Evolutionary conservation across 2,113 vertebrate genomes (phyloP).

Genomic region (Phainopepla nitens): DNA sequence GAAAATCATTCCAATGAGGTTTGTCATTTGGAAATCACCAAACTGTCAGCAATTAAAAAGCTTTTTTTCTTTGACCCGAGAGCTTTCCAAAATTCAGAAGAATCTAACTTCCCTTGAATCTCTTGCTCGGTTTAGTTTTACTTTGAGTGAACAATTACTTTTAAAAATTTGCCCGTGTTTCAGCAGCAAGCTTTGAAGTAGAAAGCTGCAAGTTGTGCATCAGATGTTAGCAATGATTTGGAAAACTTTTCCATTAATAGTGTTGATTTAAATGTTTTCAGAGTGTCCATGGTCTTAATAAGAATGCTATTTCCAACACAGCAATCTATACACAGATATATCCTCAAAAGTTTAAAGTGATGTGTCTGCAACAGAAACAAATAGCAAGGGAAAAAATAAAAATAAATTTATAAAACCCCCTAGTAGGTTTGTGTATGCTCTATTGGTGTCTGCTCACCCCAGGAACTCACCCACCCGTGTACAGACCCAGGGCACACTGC

Average conservation of each 20-base stretch:
- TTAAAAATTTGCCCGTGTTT: constrained; percentile 48
- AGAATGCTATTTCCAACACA: neutral
- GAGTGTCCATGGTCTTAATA: neutral
- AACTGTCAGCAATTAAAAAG: constrained; percentile 81
- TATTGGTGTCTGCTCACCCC: neutral
- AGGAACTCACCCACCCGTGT: neutral
- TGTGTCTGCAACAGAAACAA: neutral
- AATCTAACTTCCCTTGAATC: constrained; percentile 64
- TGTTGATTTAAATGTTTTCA: neutral
- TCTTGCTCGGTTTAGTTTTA: constrained; percentile 52
- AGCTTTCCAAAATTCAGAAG: constrained; percentile 58
- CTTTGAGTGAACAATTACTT: constrained; percentile 43
- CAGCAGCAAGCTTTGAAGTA: constrained; percentile 52
- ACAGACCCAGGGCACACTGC: neutral
- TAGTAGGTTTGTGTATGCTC: neutral
- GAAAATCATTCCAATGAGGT: constrained; percentile 77
- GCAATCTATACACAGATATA: neutral
- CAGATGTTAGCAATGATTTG: neutral
- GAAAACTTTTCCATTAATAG: constrained; percentile 7
- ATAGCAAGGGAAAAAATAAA: neutral
- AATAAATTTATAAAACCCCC: neutral
- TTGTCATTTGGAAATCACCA: constrained; percentile 81
- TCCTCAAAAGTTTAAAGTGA: neutral
- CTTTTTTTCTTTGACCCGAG: constrained; percentile 71
- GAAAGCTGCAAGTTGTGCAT: constrained; percentile 20